Evolutionary conservation across 1,140 invertebrate species (phyloP).

Genomic region (Chironomus striatipennis): DNA sequence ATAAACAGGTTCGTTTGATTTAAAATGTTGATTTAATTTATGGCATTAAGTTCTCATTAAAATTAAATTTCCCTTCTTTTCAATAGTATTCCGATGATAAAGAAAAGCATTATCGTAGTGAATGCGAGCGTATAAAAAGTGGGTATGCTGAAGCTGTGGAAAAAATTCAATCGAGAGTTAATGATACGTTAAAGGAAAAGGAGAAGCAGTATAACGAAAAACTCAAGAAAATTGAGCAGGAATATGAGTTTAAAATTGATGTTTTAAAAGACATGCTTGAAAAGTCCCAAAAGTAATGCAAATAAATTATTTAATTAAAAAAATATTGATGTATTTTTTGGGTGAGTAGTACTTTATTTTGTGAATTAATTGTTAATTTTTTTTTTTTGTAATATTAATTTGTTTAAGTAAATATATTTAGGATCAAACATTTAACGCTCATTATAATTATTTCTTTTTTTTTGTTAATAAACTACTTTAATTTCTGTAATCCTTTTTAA

Average conservation of each 20-base stretch:
- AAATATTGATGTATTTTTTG: not conserved
- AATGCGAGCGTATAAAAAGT: constrained; percentile 35
- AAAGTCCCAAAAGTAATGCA: not conserved
- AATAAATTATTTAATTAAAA: not conserved
- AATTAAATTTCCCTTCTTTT: not conserved
- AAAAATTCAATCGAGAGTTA: not conserved
- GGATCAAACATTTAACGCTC: too few species aligned
- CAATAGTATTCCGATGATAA: constrained; percentile 36
- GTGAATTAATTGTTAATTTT: too few species aligned
- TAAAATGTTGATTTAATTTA: not conserved
- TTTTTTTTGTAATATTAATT: too few species aligned
- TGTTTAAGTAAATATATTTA: too few species aligned
- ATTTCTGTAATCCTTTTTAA: too few species aligned
- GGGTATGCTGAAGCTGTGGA: constrained; percentile 30
- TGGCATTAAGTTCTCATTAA: not conserved
- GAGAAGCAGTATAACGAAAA: not conserved
- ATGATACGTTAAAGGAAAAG: not conserved
- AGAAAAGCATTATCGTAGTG: constrained; percentile 36
- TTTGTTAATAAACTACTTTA: too few species aligned
- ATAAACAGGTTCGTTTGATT: constrained; percentile 40
- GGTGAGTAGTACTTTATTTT: too few species aligned
- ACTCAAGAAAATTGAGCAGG: not conserved
- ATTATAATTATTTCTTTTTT: too few species aligned
- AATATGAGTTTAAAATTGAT: not conserved
- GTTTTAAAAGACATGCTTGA: not conserved